phyloP scores from a whole-genome alignment of 2,113 vertebrate species.

The Apistogramma diplotaenia region DNA sequence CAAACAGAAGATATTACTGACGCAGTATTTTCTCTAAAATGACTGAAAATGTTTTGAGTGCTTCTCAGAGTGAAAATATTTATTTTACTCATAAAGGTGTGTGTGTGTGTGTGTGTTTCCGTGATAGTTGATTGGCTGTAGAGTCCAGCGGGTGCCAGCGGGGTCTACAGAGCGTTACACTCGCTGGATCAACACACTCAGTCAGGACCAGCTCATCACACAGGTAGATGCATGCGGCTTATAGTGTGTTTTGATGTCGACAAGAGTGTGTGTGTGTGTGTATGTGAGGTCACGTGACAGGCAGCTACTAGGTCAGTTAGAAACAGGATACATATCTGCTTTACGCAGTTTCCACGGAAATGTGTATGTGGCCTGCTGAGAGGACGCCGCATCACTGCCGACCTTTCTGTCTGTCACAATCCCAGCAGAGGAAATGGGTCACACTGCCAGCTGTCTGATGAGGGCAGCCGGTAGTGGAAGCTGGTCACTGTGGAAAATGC shows the following conservation, averaged over 20 bases:
- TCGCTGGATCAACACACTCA: slow-evolving; percentile 90
- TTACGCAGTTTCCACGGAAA: slow-evolving; percentile 67
- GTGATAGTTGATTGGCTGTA: slow-evolving; percentile 88
- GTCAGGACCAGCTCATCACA: slow-evolving; percentile 84
- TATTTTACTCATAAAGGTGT: background rate
- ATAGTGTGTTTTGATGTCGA: background rate
- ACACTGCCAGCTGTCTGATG: slow-evolving; percentile 23
- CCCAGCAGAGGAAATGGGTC: slow-evolving; percentile 48
- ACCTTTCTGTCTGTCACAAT: slow-evolving; percentile 30
- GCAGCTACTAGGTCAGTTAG: slow-evolving; percentile 41
- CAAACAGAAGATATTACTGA: background rate
- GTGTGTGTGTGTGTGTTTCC: slow-evolving; percentile 6
- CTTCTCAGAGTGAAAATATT: background rate
- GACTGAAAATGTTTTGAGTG: background rate
- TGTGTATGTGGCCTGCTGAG: background rate
- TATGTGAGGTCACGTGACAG: slow-evolving; percentile 60
- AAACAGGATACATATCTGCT: slow-evolving; percentile 73
- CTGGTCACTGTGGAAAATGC: slow-evolving; percentile 16
- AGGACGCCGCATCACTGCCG: slow-evolving; percentile 9
- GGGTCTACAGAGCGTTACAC: slow-evolving; percentile 91
- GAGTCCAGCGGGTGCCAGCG: slow-evolving; percentile 81
- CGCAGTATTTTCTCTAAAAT: background rate
- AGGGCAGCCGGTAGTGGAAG: slow-evolving; percentile 8
- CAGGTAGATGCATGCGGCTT: slow-evolving; percentile 78
- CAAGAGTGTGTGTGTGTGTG: background rate